Conservation (phyloP, 1,140 invertebrate genomes). For the Bicyclus anynana region DNA sequence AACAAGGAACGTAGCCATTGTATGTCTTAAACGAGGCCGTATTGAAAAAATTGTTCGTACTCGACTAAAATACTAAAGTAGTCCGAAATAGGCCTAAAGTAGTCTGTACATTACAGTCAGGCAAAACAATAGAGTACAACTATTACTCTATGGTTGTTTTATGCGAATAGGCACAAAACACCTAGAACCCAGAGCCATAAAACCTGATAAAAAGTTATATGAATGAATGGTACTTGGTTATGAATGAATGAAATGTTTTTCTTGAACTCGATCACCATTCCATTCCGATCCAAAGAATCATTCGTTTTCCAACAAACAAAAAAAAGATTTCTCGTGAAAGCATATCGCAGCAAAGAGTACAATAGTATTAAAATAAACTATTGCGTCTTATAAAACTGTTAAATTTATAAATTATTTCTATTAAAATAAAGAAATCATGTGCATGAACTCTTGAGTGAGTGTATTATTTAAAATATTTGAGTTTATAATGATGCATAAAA, state of each 20-base stretch:
- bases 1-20: too few relatives aligned
- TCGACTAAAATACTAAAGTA: too few relatives aligned
- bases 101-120: too few relatives aligned
- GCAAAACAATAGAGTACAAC: too few relatives aligned
- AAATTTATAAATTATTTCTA: conserved; percentile 40
- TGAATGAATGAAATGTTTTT: background rate
- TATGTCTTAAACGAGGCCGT: too few relatives aligned
- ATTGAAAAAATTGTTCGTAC: too few relatives aligned
- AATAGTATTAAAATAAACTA: conserved; percentile 35
- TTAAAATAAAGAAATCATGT: conserved; percentile 63
- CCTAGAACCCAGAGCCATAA: too few relatives aligned
- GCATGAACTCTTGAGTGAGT: conserved; percentile 73
- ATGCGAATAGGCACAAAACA: too few relatives aligned
- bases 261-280: background rate
- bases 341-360: conserved; percentile 28
- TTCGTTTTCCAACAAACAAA: conserved; percentile 1
- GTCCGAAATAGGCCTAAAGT: too few relatives aligned
- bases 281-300: background rate
- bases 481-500: conserved; percentile 30
- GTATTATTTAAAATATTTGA: conserved; percentile 39
- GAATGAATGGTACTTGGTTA: too few relatives aligned
- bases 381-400: conserved; percentile 58
- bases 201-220: too few relatives aligned
- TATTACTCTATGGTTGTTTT: too few relatives aligned
- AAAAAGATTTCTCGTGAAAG: conserved; percentile 69